phyloP scores from a whole-genome alignment of 2,797 vertebrate genomes.

The Mormyrus proboscirostris region DNA sequence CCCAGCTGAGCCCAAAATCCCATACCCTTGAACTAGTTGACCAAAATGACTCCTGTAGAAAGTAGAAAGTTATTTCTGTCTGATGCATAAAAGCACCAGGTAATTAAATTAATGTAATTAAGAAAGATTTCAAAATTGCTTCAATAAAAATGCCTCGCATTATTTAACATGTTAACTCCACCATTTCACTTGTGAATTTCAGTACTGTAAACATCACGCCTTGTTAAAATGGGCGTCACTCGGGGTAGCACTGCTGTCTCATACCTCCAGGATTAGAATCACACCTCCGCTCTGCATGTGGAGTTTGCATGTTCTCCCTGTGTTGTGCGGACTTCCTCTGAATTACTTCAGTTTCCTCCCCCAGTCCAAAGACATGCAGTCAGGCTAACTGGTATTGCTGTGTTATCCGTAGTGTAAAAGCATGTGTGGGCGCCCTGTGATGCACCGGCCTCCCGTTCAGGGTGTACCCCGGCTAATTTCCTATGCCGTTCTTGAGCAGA shows the following conservation, averaged over 20 bases:
- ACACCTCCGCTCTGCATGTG: background rate
- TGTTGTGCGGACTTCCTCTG: background rate
- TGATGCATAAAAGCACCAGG: background rate
- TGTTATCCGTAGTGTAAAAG: background rate
- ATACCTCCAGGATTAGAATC: background rate
- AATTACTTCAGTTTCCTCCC: background rate
- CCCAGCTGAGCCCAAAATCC: background rate
- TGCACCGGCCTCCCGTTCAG: background rate
- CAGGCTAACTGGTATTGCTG: background rate
- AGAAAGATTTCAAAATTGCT: background rate
- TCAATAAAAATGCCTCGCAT: background rate
- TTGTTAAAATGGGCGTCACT: background rate
- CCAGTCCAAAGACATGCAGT: background rate
- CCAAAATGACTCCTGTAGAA: background rate
- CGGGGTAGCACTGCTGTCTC: background rate
- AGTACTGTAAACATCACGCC: background rate
- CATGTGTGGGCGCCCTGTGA: background rate
- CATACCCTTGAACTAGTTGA: conserved; percentile 3
- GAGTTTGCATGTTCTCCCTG: background rate
- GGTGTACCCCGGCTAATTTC: background rate
- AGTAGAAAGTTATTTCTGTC: background rate
- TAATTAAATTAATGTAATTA: background rate
- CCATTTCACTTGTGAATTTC: background rate
- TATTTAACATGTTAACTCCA: background rate
- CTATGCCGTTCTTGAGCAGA: background rate